These are phyloP conservation scores for Drosophila elegans DNA, from an alignment of 1,140 invertebrate genomes.

Conservation along the genomic window DNA sequence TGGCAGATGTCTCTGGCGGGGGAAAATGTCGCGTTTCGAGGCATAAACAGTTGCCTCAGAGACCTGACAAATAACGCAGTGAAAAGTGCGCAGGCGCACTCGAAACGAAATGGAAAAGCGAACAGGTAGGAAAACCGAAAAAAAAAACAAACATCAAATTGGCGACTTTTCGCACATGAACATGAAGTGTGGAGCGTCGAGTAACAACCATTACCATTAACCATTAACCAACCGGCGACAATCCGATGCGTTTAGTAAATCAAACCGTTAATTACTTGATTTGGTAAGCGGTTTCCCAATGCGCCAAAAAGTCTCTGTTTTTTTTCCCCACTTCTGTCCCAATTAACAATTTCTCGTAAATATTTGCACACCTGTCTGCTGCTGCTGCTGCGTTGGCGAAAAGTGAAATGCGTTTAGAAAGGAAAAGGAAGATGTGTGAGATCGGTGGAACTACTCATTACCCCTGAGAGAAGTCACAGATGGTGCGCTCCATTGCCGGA, in stretches of 20 bases:
- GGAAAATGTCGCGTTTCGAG: slow-evolving; percentile 48
- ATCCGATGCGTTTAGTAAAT: slow-evolving; percentile 78
- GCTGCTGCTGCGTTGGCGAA: slow-evolving; percentile 38
- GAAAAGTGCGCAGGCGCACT: slow-evolving; percentile 66
- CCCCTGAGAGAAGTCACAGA: slow-evolving; percentile 1
- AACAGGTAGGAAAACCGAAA: slow-evolving; percentile 27
- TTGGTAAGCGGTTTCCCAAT: slow-evolving; percentile 77
- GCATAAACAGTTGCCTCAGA: slow-evolving; percentile 32
- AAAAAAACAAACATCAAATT: slow-evolving; percentile 34
- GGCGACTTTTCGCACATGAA: slow-evolving; percentile 50
- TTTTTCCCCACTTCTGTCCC: slow-evolving; percentile 23
- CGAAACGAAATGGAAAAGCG: slow-evolving; percentile 43
- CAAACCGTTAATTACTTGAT: slow-evolving; percentile 80
- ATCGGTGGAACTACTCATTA: slow-evolving; percentile 5
- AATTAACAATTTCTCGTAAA: slow-evolving; percentile 64
- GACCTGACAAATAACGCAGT: slow-evolving; percentile 46
- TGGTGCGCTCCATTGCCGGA: slow-evolving; percentile 43
- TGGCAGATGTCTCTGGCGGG: slow-evolving; percentile 51
- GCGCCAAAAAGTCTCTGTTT: slow-evolving; percentile 4
- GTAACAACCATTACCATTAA: slow-evolving; percentile 20
- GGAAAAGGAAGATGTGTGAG: slow-evolving; percentile 56
- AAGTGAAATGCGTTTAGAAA: slow-evolving; percentile 77
- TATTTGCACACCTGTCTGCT: slow-evolving; percentile 52
- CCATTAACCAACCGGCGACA: slow-evolving; percentile 50
- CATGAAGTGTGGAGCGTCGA: slow-evolving; percentile 37